Base-by-base conservation (phyloP, 1,140 invertebrate genomes). In the Apocrypta bakeri region DNA sequence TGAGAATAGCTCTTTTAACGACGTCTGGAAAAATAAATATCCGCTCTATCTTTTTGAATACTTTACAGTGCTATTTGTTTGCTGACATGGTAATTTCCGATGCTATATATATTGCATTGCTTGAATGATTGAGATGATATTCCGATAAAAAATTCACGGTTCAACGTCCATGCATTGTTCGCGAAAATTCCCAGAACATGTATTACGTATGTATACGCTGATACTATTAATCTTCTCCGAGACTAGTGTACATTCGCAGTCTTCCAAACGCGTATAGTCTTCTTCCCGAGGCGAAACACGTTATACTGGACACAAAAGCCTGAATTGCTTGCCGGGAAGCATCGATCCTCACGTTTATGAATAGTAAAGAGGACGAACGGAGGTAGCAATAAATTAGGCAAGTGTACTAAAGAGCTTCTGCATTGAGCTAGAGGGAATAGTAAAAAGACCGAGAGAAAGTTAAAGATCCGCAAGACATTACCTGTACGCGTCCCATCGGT, bases 401-500 rank as follows among this genome's bases (percentile, higher is more conserved):
- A 17, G 8, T 17, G 12, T 12, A 12, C 40, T n/a, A n/a, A n/a
- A 9, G 40, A 42, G 8, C 40, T 42, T 42, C 8, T 42, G 40
- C 40, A 37, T 9, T 37, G 56, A 63, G 14, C 17, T 14, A 21
- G 3, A 14, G 2, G 33, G 33, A 37, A 37, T 9, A 37, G 33
- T 37, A 9, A 37, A 37, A 37, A n/a, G n/a, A 4, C 33, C 33
- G n/a, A n/a, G n/a, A 71, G 31, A 71, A 21, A 71, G 29, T n/a
- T n/a, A 71, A 33, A 37, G 7, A 6, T 66, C 63, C 27, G 25
- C 25, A 11, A 24, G 56, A 2, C 4, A 27, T 91, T 93, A 95
- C 94, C 94, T 95, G 94, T 27, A 94, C 92, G 84, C 94, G 93
- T 79, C 93, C 93, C 85, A 93, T 93, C 24, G 94, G 94, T 37